These are phyloP conservation scores for Drosophila dives DNA, from an alignment of 2,888 invertebrate genomes.

Conservation along the genomic window DNA sequence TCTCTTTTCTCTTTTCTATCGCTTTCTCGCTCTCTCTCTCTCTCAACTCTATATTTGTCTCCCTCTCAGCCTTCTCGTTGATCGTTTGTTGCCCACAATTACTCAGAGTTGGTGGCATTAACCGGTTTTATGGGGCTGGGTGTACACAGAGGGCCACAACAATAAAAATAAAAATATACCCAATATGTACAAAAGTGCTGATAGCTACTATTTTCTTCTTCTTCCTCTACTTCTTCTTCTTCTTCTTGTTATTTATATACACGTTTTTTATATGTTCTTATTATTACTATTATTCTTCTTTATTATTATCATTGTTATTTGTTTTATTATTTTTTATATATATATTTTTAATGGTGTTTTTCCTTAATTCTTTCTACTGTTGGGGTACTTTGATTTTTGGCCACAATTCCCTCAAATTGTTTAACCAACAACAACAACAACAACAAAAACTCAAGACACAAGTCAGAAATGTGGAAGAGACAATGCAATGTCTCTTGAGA, in stretches of 20 bases:
- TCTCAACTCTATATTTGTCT: slow-evolving; percentile 1
- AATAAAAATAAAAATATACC: slow-evolving; percentile 41
- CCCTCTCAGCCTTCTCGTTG: not conserved
- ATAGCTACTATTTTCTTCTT: slow-evolving; percentile 33
- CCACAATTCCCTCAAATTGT: slow-evolving; percentile 37
- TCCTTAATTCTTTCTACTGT: not conserved
- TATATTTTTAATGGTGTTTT: slow-evolving; percentile 3
- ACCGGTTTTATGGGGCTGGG: slow-evolving; percentile 60
- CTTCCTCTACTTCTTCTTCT: not conserved
- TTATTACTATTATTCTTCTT: slow-evolving; percentile 23
- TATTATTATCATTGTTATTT: slow-evolving; percentile 21
- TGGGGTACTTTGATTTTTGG: slow-evolving; percentile 38
- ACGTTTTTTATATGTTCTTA: slow-evolving; percentile 7
- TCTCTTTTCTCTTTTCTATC: slow-evolving; percentile 15
- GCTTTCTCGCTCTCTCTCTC: not conserved
- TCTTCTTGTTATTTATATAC: not conserved
- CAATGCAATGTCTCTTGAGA: slow-evolving; percentile 41
- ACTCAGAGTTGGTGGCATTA: slow-evolving; percentile 33
- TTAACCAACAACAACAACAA: not conserved
- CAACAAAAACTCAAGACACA: not conserved
- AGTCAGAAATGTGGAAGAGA: slow-evolving; percentile 5
- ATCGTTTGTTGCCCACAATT: slow-evolving; percentile 28
- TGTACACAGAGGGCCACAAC: slow-evolving; percentile 36
- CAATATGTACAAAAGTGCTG: slow-evolving; percentile 47
- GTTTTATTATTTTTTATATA: not conserved